Conservation (phyloP, 2,888 invertebrate species). For the Rhopalosiphum nymphaeae region DNA sequence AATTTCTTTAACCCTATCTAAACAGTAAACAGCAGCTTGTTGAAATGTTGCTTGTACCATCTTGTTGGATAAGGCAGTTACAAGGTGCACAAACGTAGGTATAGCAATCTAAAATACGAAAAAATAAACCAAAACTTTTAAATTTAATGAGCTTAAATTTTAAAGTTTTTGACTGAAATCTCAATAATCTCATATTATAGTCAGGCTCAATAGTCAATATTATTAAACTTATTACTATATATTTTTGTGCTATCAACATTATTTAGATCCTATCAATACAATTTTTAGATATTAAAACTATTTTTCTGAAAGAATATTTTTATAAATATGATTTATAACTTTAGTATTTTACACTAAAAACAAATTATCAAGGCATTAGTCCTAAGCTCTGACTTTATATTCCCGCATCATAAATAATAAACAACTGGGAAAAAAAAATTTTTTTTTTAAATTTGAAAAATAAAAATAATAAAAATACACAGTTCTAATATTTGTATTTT, state of each 20-base stretch:
- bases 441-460: background rate
- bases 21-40: conserved; percentile 78
- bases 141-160: background rate
- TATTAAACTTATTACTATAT: background rate
- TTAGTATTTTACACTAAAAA: background rate
- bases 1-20: conserved; percentile 79
- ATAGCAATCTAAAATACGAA: conserved; percentile 62
- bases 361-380: background rate
- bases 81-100: conserved; percentile 69
- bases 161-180: background rate
- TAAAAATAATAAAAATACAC: background rate
- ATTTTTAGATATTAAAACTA: background rate
- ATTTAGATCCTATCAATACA: background rate
- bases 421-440: background rate
- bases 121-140: background rate
- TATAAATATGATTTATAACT: background rate
- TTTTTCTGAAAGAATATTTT: background rate
- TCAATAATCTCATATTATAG: background rate
- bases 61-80: conserved; percentile 71
- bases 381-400: background rate
- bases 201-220: background rate
- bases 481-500: background rate
- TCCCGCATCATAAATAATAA: background rate
- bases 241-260: background rate
- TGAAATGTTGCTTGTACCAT: conserved; percentile 73